Percentiles rank a stretch among this genome's conserved stretches.
Conservation (phyloP, 1,140 invertebrate species). For the Eriosoma lanigerum region DNA sequence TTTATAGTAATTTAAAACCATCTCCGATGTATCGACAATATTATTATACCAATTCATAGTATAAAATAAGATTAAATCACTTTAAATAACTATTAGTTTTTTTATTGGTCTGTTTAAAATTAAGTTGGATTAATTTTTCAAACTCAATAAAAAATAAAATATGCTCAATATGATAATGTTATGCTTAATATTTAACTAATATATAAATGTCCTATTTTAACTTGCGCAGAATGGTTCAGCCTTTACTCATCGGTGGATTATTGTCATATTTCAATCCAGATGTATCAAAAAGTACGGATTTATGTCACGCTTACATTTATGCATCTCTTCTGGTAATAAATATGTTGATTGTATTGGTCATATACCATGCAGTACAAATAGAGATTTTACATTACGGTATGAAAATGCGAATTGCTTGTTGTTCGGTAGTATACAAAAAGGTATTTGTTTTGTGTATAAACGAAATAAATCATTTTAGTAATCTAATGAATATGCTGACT, state of each 20-base stretch:
- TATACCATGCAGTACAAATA: slow-evolving; percentile 79
- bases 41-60: too few species aligned
- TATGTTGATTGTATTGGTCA: slow-evolving; percentile 69
- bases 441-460: slow-evolving; percentile 62
- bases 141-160: background rate
- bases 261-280: slow-evolving; percentile 69
- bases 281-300: slow-evolving; percentile 53
- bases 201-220: background rate
- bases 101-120: too few species aligned
- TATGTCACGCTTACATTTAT: slow-evolving; percentile 67
- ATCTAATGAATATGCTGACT: too few species aligned
- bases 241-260: slow-evolving; percentile 71
- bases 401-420: slow-evolving; percentile 76
- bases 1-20: too few species aligned
- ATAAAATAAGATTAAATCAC: too few species aligned
- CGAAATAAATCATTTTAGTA: too few species aligned
- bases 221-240: slow-evolving; percentile 66
- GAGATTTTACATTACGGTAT: slow-evolving; percentile 73
- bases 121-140: too few species aligned
- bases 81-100: too few species aligned
- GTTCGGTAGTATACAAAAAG: slow-evolving; percentile 81
- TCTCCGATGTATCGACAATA: too few species aligned
- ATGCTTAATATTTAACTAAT: background rate
- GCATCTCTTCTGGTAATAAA: slow-evolving; percentile 70
- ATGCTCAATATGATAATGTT: background rate